Evolutionary conservation across 2,797 vertebrate species (phyloP).

Genomic region (Champsocephalus esox): DNA sequence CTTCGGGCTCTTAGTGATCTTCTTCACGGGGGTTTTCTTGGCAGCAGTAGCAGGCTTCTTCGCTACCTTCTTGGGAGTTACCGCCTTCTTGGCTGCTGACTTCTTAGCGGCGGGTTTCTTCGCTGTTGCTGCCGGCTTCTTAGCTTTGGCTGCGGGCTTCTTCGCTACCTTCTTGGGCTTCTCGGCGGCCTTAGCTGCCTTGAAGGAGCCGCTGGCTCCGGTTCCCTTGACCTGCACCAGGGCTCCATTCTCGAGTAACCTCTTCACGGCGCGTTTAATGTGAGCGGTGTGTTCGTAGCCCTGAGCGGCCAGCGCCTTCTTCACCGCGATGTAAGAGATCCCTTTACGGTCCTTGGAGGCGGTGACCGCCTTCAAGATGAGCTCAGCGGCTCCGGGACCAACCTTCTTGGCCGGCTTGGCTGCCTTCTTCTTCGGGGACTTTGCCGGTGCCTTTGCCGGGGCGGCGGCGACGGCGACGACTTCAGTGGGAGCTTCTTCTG

Average conservation of each 20-base stretch:
- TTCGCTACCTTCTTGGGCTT: not conserved
- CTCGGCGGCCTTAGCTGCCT: not conserved
- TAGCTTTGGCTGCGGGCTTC: too few species aligned
- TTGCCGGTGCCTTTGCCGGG: not conserved
- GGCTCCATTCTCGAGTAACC: accelerated
- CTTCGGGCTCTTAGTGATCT: not conserved
- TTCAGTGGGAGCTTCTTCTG: too few species aligned
- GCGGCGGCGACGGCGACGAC: too few species aligned
- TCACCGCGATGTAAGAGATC: accelerated
- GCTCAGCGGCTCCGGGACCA: not conserved
- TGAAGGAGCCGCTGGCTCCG: constrained; percentile 28
- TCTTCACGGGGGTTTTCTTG: constrained; percentile 14
- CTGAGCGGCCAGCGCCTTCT: not conserved
- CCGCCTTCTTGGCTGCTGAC: not conserved
- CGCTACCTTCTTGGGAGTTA: not conserved
- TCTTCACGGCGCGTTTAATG: not conserved
- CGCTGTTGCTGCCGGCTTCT: not conserved
- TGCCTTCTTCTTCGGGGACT: constrained; percentile 14
- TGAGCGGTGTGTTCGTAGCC: too few species aligned
- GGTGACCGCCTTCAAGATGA: not conserved
- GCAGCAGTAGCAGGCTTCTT: not conserved
- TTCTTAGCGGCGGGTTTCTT: not conserved
- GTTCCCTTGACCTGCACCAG: constrained; percentile 17
- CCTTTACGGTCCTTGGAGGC: not conserved
- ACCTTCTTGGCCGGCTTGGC: not conserved